Percentiles rank a stretch among this genome's conserved stretches.
Evolutionary conservation across 1,140 invertebrate species (phyloP).

Genomic region (Sitodiplosis mosellana): DNA sequence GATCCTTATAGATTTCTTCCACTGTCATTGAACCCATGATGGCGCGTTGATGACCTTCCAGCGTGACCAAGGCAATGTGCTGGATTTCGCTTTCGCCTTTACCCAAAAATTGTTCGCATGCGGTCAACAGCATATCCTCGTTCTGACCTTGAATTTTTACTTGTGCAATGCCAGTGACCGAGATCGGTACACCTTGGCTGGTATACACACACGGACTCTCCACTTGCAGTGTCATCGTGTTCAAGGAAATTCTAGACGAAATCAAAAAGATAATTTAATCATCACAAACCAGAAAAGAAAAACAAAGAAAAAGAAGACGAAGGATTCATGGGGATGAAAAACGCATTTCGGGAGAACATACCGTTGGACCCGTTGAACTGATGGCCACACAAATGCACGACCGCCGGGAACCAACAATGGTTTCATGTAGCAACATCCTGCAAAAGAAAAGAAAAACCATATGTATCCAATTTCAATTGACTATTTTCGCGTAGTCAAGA

Average conservation of each 20-base stretch:
- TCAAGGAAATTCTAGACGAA: conserved; percentile 72
- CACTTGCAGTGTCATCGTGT: conserved; percentile 90
- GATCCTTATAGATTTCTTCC: conserved; percentile 97
- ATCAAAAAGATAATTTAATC: conserved; percentile 7
- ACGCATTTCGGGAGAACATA: no score
- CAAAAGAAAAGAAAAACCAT: no score
- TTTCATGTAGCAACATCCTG: conserved; percentile 83
- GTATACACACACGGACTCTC: conserved; percentile 88
- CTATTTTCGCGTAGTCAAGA: no score
- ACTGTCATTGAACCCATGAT: conserved; percentile 99
- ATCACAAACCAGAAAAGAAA: conserved; percentile 2
- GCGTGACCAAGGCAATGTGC: conserved; percentile 82
- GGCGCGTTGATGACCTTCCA: conserved; percentile 93
- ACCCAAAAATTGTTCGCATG: conserved; percentile 92
- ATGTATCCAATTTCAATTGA: no score
- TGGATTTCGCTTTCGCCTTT: conserved; percentile 81
- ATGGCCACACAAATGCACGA: conserved; percentile 90
- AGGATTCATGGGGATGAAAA: background rate
- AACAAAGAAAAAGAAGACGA: conserved; percentile 3
- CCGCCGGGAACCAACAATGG: conserved; percentile 85
- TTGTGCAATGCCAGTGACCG: conserved; percentile 92
- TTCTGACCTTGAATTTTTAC: conserved; percentile 97
- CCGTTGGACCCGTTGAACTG: conserved; percentile 87
- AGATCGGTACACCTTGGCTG: conserved; percentile 89
- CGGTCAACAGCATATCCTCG: conserved; percentile 88